Evolutionary conservation across 2,888 invertebrate species (phyloP), one percentile per base, ranked within the genome.

Genomic region (Andricus quercusramuli): DNA sequence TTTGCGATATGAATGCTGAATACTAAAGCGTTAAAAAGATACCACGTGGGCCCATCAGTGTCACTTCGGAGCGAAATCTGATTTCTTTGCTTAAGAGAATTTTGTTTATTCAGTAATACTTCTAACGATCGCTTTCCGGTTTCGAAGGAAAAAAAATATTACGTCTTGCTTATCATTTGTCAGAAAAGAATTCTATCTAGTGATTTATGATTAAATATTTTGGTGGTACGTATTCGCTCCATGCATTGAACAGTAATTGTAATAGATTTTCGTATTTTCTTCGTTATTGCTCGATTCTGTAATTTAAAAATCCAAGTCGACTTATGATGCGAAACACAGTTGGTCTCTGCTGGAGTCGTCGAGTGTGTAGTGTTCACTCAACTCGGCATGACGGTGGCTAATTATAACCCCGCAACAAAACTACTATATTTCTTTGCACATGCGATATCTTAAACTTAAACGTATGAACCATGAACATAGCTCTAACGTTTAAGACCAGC

Each of bases 351-450:
- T 67, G 22, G 41, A 47, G 68, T 68, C 44, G 44, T 25, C 47
- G 29, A 70, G 44, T 44, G 70, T 20, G 51, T 51, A 70, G 70
- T 29, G 51, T 70, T 51, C 29, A 70, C 70, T 70, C 80, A 65
- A 80, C 82, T 79, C 79, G 80, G 82, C 82, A 85, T 80, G 84
- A 84, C 80, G 82, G 82, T 84, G 83, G 79, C 88, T 90, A 90
- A 90, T 90, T 90, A 90, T 90, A 90, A 88, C 88, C 84, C 84
- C 56, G 82, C 82, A 86, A 86, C 86, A 84, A 88, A 89, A 88
- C 84, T 15, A 47, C 86, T 81, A 84, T 86, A 83, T 85, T 82
- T 81, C 80, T 87, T 81, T 68, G 83, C 85, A 82, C 82, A 81
- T 81, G 85, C 84, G 87, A 88, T 83, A 87, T 82, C 83, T 81